A percentile compares a stretch with the other conserved stretches of the same genome.
Evolutionary conservation across 2,888 invertebrate species (phyloP).

Genomic region (Apoda limacodes): DNA sequence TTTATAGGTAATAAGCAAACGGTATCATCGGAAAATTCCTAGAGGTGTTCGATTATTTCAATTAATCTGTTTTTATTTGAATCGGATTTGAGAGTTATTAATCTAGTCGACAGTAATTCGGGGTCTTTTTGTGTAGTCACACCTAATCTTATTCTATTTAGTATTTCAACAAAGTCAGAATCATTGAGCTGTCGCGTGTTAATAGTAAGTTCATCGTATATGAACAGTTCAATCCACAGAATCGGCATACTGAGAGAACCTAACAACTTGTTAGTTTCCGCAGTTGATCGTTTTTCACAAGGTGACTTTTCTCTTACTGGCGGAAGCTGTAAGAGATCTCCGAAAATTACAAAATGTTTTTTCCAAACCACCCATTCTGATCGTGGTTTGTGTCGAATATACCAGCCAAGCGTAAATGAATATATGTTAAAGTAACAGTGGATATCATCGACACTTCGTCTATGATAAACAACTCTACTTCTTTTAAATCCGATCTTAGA

Average conservation of each 20-base stretch:
- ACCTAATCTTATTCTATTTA: constrained; percentile 23
- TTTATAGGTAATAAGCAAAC: constrained; percentile 26
- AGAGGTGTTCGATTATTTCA: constrained; percentile 16
- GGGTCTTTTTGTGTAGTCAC: constrained; percentile 16
- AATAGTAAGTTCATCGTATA: too few species aligned
- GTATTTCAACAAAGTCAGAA: constrained; percentile 24
- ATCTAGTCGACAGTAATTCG: constrained; percentile 18
- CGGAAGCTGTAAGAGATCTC: constrained; percentile 31
- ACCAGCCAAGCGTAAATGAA: constrained; percentile 15
- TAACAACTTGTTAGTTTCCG: constrained; percentile 20
- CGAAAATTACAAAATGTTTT: constrained; percentile 25
- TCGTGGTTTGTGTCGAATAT: constrained; percentile 25
- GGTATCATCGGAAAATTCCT: constrained; percentile 21
- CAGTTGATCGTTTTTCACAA: constrained; percentile 20
- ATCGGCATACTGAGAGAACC: constrained; percentile 19
- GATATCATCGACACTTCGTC: constrained; percentile 23
- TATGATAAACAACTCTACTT: constrained; percentile 24
- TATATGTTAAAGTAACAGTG: constrained; percentile 21
- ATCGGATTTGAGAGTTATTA: constrained; percentile 12
- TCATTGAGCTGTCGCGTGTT: constrained; percentile 17
- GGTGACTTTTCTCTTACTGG: constrained; percentile 25
- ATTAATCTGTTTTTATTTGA: constrained; percentile 14
- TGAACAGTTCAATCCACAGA: constrained; percentile 24
- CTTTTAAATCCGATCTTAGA: constrained; percentile 22
- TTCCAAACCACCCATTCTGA: constrained; percentile 28